Conservation (phyloP, 2,113 vertebrate species). For the Corythornis cristatus region DNA sequence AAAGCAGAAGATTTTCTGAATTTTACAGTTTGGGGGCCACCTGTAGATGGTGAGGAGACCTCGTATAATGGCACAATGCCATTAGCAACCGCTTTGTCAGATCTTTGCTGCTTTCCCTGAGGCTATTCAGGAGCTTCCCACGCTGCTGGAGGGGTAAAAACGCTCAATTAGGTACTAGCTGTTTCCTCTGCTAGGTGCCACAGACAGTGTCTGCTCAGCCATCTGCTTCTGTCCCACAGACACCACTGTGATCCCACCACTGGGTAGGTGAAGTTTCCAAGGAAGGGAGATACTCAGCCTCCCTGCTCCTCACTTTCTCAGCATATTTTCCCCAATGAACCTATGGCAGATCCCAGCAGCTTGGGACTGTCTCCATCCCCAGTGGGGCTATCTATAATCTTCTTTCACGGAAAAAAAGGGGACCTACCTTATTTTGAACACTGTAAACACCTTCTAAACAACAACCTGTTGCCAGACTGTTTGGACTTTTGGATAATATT, state of each 20-base stretch:
- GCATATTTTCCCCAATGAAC: not conserved
- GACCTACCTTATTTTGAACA: not conserved
- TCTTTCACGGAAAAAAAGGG: not conserved
- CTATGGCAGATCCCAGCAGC: not conserved
- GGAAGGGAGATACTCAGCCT: not conserved
- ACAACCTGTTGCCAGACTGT: not conserved
- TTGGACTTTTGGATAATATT: not conserved
- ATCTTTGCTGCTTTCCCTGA: not conserved
- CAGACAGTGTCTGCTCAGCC: not conserved
- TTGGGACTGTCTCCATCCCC: not conserved
- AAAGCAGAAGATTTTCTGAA: not conserved
- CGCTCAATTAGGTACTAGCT: not conserved
- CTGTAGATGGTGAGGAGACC: not conserved
- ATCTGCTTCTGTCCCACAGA: constrained; percentile 2
- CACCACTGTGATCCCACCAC: not conserved
- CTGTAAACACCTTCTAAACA: not conserved
- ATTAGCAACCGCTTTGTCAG: not conserved
- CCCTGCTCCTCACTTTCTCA: not conserved
- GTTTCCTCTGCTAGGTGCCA: not conserved
- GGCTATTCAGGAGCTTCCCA: not conserved
- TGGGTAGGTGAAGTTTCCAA: not conserved
- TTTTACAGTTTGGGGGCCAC: not conserved
- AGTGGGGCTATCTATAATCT: not conserved
- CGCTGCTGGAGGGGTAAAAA: rapidly evolving
- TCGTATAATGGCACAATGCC: not conserved